Conservation (phyloP, 2,888 invertebrate species). For the Trypoxylon attenuatum region DNA sequence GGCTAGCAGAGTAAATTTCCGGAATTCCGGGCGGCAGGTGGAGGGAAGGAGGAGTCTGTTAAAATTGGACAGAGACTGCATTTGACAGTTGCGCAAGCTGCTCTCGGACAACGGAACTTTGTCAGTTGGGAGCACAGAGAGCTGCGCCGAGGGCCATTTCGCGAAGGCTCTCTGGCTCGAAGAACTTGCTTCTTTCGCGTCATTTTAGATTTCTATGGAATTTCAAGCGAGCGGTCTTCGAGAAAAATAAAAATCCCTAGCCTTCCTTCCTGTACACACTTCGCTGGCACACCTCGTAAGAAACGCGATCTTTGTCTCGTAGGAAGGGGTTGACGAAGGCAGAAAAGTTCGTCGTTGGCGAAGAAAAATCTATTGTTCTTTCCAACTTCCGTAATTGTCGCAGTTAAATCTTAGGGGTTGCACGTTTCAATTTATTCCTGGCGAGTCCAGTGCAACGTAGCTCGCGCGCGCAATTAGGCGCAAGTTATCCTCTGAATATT, state of each 20-base stretch:
- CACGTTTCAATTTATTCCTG: too few relatives aligned
- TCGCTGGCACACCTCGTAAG: too few relatives aligned
- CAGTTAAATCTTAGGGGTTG: neutral
- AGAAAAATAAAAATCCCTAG: too few relatives aligned
- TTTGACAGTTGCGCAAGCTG: slow-evolving; percentile 48
- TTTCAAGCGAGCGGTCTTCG: too few relatives aligned
- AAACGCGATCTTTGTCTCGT: too few relatives aligned
- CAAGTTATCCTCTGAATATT: too few relatives aligned
- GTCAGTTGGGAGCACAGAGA: slow-evolving; percentile 40
- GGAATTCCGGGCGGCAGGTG: slow-evolving; percentile 23
- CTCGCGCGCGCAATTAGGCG: too few relatives aligned
- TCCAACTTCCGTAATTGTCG: slow-evolving; percentile 29
- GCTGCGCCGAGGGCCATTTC: neutral
- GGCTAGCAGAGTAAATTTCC: slow-evolving; percentile 41
- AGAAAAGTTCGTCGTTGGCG: slow-evolving; percentile 16
- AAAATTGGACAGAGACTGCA: slow-evolving; percentile 33
- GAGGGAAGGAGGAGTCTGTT: slow-evolving; percentile 20
- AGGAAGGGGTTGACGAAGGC: too few relatives aligned
- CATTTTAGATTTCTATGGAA: too few relatives aligned
- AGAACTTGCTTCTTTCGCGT: too few relatives aligned
- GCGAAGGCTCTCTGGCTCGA: slow-evolving; percentile 12
- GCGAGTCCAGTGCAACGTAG: too few relatives aligned
- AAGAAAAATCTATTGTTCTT: slow-evolving; percentile 38
- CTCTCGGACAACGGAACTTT: slow-evolving; percentile 44
- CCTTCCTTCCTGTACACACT: too few relatives aligned